These are phyloP conservation scores for Oreonectes daqikongensis DNA, from an alignment of 2,797 vertebrate species.

Conservation along the genomic window DNA sequence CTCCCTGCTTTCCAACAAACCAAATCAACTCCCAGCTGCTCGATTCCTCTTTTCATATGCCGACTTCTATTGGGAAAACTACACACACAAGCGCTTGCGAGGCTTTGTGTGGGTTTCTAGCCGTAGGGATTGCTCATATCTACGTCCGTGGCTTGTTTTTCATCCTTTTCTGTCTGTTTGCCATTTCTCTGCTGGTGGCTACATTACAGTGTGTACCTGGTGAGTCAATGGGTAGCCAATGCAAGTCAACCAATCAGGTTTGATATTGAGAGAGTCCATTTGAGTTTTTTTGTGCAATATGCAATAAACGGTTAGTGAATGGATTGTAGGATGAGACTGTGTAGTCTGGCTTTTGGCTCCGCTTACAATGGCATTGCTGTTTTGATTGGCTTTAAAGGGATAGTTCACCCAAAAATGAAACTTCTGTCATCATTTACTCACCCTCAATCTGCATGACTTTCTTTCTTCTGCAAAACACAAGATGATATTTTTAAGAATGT, in stretches of 20 bases:
- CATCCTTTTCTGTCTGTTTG: constrained; percentile 18
- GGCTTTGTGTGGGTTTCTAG: constrained; percentile 22
- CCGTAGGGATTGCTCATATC: constrained; percentile 26
- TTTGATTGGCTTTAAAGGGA: no score
- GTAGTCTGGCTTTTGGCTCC: neutral
- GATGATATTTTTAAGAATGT: no score
- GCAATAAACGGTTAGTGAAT: no score
- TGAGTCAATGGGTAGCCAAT: constrained; percentile 28
- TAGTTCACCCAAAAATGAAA: no score
- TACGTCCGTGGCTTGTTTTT: constrained; percentile 7
- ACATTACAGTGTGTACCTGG: constrained; percentile 36
- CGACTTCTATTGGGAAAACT: constrained; percentile 26
- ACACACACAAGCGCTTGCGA: constrained; percentile 17
- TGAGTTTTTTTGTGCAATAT: no score
- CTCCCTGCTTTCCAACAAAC: constrained; percentile 19
- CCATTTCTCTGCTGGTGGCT: constrained; percentile 22
- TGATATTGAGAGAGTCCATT: no score
- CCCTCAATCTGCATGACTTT: no score
- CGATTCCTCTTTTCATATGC: constrained; percentile 29
- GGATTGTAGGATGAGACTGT: neutral
- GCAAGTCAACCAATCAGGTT: no score
- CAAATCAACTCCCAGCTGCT: constrained; percentile 18
- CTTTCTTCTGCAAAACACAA: no score
- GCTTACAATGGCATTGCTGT: neutral
- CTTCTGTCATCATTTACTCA: no score